Conservation (phyloP, 2,888 invertebrate genomes). For the Toxonevra muliebris region DNA sequence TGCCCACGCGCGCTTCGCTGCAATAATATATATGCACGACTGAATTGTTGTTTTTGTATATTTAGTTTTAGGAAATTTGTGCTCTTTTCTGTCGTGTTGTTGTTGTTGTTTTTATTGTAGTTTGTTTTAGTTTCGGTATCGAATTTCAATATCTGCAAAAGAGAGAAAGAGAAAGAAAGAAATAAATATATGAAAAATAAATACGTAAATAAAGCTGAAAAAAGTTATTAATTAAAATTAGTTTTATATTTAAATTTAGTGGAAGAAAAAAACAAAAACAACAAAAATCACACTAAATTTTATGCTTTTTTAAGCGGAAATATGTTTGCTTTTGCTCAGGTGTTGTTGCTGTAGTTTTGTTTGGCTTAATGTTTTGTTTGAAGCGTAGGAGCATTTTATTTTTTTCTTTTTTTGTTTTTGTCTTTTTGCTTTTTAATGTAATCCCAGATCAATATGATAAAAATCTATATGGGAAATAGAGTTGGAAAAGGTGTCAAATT, state of each 20-base stretch:
- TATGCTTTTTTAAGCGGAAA: no score
- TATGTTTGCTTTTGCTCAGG: no score
- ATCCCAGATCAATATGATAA: no score
- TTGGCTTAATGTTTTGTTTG: background rate
- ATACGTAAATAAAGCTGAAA: background rate
- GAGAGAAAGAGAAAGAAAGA: constrained; percentile 12
- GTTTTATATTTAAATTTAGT: background rate
- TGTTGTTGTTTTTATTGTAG: constrained; percentile 16
- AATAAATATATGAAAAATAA: background rate
- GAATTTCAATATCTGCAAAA: constrained; percentile 26
- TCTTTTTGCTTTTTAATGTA: no score
- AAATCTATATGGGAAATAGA: no score
- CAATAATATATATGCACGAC: background rate
- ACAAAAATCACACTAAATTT: no score
- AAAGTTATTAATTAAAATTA: constrained; percentile 16
- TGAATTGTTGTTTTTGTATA: constrained; percentile 14
- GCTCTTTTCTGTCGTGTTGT: constrained; percentile 5
- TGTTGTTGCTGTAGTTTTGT: no score
- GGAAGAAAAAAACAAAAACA: background rate
- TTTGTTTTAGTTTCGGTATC: background rate
- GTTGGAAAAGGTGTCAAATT: no score
- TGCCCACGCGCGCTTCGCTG: constrained; percentile 13
- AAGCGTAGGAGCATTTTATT: background rate
- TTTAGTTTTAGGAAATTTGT: constrained; percentile 5
- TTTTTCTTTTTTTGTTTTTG: background rate